These are phyloP conservation scores for Zaprionus obscuricornis DNA, from an alignment of 2,888 invertebrate species.

Conservation along the genomic window DNA sequence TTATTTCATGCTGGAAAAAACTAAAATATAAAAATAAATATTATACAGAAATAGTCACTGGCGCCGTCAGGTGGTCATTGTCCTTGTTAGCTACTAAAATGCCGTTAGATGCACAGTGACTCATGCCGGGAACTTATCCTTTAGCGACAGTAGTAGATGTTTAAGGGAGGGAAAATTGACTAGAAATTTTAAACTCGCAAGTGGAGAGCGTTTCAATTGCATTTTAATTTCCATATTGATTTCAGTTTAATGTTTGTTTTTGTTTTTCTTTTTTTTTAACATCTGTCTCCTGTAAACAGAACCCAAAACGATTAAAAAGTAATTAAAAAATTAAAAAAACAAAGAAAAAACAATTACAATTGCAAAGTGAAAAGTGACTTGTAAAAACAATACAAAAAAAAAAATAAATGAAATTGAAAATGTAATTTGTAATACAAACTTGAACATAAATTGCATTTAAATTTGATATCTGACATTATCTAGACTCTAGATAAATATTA, in stretches of 20 bases:
- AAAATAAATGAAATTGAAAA: constrained; percentile 13
- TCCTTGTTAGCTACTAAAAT: constrained; percentile 35
- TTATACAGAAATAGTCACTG: constrained; percentile 20
- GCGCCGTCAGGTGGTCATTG: constrained; percentile 69
- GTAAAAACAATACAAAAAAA: constrained; percentile 27
- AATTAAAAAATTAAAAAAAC: constrained; percentile 45
- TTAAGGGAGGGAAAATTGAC: too few relatives aligned
- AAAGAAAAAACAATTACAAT: constrained; percentile 9
- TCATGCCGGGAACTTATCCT: constrained; percentile 38
- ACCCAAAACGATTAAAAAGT: constrained; percentile 47
- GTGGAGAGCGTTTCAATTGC: constrained; percentile 24
- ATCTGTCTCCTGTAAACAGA: constrained; percentile 25
- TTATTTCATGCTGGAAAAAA: constrained; percentile 1
- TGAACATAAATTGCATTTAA: constrained; percentile 19
- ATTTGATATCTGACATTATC: constrained; percentile 12
- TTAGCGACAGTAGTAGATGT: too few relatives aligned
- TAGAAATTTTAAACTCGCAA: constrained; percentile 23
- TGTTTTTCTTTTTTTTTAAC: constrained; percentile 1
- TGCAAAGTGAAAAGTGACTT: constrained; percentile 10
- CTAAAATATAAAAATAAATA: neutral
- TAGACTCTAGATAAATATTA: neutral
- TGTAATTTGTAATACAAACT: constrained; percentile 28
- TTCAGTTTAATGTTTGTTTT: constrained; percentile 33
- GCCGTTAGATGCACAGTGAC: constrained; percentile 37
- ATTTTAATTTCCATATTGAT: constrained; percentile 57